Conservation (phyloP, 2,113 vertebrate genomes). For the Pseudopodoces humilis region DNA sequence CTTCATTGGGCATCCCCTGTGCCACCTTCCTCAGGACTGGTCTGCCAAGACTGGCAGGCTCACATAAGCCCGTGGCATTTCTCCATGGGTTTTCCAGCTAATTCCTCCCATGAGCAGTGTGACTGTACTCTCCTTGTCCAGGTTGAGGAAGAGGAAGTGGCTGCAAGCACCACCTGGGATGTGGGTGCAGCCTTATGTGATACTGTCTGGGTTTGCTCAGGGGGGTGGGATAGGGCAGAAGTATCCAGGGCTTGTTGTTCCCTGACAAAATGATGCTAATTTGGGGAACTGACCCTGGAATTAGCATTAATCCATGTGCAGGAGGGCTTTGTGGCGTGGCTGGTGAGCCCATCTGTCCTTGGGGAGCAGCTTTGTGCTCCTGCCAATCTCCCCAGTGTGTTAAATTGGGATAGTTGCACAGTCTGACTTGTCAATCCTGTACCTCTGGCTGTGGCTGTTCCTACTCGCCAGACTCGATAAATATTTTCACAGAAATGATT, state of each 20-base stretch:
- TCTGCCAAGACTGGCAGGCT: background rate
- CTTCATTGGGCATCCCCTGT: background rate
- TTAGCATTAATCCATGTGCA: background rate
- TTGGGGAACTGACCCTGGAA: background rate
- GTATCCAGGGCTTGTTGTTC: background rate
- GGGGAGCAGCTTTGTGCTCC: background rate
- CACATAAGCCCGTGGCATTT: accelerated
- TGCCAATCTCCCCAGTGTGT: background rate
- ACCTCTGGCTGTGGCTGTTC: background rate
- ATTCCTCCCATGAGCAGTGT: background rate
- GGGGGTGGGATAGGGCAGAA: background rate
- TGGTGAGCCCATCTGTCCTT: background rate
- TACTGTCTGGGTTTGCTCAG: background rate
- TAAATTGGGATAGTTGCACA: background rate
- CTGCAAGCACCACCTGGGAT: background rate
- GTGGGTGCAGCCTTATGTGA: background rate
- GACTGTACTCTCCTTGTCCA: background rate
- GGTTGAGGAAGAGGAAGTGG: background rate
- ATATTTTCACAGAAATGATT: conserved; percentile 23
- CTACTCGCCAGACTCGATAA: background rate
- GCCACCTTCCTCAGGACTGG: background rate
- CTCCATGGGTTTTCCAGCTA: background rate
- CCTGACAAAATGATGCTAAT: background rate
- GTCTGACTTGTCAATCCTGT: background rate
- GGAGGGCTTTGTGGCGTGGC: background rate